phyloP scores from a whole-genome alignment of 1,140 invertebrate species.

The Aporrectodea caliginosa region DNA sequence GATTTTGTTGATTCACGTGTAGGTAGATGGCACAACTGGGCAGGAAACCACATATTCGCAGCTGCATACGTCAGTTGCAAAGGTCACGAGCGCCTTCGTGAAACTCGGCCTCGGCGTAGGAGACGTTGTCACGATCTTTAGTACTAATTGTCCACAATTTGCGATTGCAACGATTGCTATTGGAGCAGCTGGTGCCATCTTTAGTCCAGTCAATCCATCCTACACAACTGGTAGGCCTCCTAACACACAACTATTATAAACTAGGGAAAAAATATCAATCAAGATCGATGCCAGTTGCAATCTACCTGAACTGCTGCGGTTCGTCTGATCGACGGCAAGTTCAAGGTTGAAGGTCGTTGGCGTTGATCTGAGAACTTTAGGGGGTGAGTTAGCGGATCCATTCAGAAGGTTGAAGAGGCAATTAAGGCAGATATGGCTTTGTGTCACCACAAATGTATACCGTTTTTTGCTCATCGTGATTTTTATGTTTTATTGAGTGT shows the following conservation, averaged over 20 bases:
- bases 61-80: neutral
- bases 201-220: constrained; percentile 74
- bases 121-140: constrained; percentile 67
- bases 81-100: neutral
- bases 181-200: constrained; percentile 65
- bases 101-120: constrained; percentile 46
- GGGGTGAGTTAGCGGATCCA: neutral
- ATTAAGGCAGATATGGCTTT: too few species aligned
- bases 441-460: too few species aligned
- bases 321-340: neutral
- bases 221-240: constrained; percentile 76
- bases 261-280: too few species aligned
- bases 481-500: too few species aligned
- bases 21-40: neutral
- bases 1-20: neutral
- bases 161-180: constrained; percentile 65
- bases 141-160: constrained; percentile 76
- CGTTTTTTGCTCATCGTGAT: too few species aligned
- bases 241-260: neutral
- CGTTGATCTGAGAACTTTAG: neutral
- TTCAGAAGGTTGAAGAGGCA: neutral
- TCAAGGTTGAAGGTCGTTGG: neutral
- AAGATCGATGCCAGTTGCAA: too few species aligned
- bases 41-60: neutral
- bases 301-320: too few species aligned